Base-by-base conservation (phyloP, 2,113 vertebrate genomes). In the Podarcis cretensis region DNA sequence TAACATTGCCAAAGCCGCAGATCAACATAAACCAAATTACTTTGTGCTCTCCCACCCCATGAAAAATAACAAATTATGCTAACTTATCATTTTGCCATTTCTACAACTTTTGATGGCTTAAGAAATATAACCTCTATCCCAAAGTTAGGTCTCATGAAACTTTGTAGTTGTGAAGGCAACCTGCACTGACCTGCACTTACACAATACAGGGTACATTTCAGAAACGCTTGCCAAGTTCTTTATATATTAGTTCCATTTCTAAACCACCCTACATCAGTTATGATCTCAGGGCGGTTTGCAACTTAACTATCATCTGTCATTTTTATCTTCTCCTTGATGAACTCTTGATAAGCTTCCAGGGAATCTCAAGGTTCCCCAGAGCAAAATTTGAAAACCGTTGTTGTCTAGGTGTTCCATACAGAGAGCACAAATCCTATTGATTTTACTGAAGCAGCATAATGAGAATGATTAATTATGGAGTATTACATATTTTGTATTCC, bases 381-480 rank as follows among this genome's bases (percentile, higher is more conserved):
- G 63, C 35, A 63, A 9, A 25, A 3, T 66, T 13, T 7, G 18
- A 65, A 81, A 63, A 23, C 20, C 2, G 32, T 2, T 35, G 81
- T 9, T 66, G 21, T 0, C 73, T 90, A 90, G 82, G 77, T 68
- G 85, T 90, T 25, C 18, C 12, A 66, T 16, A 37, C 20, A 35
- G 7, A 12, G n/a, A 89, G 54, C 66, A 65, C 0, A 65, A 81
- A 37, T 73, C 66, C 90, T 71, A 0, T 14, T 69, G 85, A 63
- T 57, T 81, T 79, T 18, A 57, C 83, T 66, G 74, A 63, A 5
- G 87, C 87, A 84, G 74, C 74, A 75, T 80, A 3, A 0, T 0
- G 0, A 71, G 81, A 75, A 90, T 57, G 0, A 1, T 89, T 90
- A 91, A 1, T 91, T 89, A 91, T 81, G 5, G n/a, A 20, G 48